Evolutionary conservation across 2,797 vertebrate genomes (phyloP).

Genomic region (Chloroceryle amazona): DNA sequence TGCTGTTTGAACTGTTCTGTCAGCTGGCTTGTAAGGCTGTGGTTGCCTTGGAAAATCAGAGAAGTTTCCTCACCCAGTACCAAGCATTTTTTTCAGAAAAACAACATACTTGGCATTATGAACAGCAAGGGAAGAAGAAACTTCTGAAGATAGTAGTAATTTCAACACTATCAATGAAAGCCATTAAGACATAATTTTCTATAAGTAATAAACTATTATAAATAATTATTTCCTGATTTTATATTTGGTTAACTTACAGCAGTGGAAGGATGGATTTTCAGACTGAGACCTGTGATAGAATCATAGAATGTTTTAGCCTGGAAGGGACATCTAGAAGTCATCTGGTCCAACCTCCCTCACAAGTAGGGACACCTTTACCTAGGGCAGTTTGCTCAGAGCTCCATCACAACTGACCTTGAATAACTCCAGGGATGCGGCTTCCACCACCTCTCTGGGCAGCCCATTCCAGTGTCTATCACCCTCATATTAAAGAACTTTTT

Average conservation of each 20-base stretch:
- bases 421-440: no score
- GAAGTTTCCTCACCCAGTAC: not conserved
- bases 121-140: not conserved
- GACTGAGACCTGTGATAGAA: not conserved
- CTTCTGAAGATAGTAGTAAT: not conserved
- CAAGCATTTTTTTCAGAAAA: not conserved
- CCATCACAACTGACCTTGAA: no score
- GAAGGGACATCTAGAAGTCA: no score
- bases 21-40: not conserved
- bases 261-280: not conserved
- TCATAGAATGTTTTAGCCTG: no score
- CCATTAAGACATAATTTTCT: not conserved
- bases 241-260: not conserved
- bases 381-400: no score
- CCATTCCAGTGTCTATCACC: no score
- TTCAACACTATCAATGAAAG: not conserved
- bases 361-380: no score
- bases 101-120: fast-evolving
- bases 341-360: no score
- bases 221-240: not conserved
- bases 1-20: not conserved
- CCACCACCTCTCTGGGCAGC: no score
- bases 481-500: no score
- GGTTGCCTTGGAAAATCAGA: not conserved
- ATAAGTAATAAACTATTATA: not conserved